A percentile compares a stretch with the other conserved stretches of the same genome.
These are phyloP conservation scores for Drosophila pseudoananassae DNA, from an alignment of 1,140 invertebrate genomes.

Conservation along the genomic window DNA sequence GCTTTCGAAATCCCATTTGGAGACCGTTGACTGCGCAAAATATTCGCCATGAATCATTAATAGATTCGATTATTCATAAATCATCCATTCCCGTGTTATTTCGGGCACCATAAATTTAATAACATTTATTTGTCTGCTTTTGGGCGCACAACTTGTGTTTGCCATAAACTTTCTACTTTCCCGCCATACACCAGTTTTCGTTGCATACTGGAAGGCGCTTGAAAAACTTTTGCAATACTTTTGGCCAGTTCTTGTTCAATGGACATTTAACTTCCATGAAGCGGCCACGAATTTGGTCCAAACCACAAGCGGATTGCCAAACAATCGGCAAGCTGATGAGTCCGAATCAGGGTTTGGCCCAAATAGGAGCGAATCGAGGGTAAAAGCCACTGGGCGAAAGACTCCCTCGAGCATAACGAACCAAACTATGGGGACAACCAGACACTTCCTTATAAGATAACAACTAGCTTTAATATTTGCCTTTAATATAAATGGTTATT, in stretches of 20 bases:
- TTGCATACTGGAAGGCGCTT: constrained; percentile 35
- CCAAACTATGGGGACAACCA: not conserved
- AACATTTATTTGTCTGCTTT: constrained; percentile 23
- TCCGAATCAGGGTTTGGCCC: constrained; percentile 26
- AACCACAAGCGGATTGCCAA: constrained; percentile 22
- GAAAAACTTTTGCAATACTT: constrained; percentile 4
- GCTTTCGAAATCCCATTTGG: constrained; percentile 30
- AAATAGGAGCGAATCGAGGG: constrained; percentile 31
- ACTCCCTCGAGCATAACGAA: constrained; percentile 35
- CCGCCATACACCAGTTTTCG: constrained; percentile 10
- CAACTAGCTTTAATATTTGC: not conserved
- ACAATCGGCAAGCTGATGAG: constrained; percentile 43
- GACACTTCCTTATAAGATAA: not conserved
- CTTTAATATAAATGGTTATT: not conserved
- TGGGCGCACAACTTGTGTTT: constrained; percentile 5
- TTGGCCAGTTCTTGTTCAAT: constrained; percentile 7
- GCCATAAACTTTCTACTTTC: constrained; percentile 33
- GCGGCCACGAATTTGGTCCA: constrained; percentile 11
- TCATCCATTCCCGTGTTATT: constrained; percentile 7
- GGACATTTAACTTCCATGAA: constrained; percentile 33
- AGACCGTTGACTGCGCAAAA: constrained; percentile 33
- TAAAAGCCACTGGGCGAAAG: constrained; percentile 19
- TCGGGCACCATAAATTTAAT: not conserved
- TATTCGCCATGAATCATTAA: constrained; percentile 37
- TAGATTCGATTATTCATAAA: constrained; percentile 25